These are phyloP conservation scores for Nymphalis polychloros DNA, from an alignment of 2,888 invertebrate genomes.

Conservation along the genomic window DNA sequence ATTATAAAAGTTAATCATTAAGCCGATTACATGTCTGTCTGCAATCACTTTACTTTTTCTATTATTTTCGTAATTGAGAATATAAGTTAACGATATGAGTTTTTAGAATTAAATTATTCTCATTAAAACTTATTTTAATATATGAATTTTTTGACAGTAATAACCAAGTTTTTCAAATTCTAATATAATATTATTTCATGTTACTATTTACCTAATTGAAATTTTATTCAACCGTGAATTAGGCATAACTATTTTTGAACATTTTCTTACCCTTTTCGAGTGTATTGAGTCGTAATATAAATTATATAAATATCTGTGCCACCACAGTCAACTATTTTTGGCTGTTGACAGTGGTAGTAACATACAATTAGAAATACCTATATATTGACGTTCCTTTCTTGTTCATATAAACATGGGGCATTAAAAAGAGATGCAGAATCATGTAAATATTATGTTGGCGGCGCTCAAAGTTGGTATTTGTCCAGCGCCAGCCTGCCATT, in stretches of 20 bases:
- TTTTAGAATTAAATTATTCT: too few relatives aligned
- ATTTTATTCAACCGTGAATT: too few relatives aligned
- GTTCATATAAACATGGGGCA: conserved; percentile 15
- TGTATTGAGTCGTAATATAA: not conserved
- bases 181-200: too few relatives aligned
- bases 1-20: too few relatives aligned
- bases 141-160: too few relatives aligned
- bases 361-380: conserved; percentile 45
- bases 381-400: conserved; percentile 48
- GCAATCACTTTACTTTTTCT: too few relatives aligned
- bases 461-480: conserved; percentile 72
- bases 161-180: too few relatives aligned
- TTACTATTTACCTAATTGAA: too few relatives aligned
- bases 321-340: conserved; percentile 51
- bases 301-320: conserved; percentile 3
- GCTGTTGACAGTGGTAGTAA: conserved; percentile 61
- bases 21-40: too few relatives aligned
- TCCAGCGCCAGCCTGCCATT: conserved; percentile 78
- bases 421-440: conserved; percentile 48
- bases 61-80: too few relatives aligned
- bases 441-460: conserved; percentile 58
- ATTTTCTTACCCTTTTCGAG: not conserved
- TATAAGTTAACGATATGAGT: too few relatives aligned
- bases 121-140: too few relatives aligned
- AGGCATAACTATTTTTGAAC: not conserved